Conservation (phyloP, 2,888 invertebrate species). For the Archips xylosteana region DNA sequence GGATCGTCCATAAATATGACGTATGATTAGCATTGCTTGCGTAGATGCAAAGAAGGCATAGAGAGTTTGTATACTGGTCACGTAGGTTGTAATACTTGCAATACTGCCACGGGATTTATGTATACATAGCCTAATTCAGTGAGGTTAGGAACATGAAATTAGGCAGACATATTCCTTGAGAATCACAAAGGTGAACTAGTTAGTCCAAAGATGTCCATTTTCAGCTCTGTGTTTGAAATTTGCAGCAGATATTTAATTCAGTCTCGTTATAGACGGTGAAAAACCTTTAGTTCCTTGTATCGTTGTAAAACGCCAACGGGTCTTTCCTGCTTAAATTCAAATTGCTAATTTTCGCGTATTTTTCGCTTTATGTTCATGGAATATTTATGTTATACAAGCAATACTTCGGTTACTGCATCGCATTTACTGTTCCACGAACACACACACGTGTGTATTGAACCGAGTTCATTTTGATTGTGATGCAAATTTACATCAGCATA, state of each 20-base stretch:
- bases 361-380: not conserved
- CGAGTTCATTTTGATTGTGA: not conserved
- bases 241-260: too few species aligned
- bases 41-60: constrained; percentile 57
- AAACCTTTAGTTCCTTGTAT: too few species aligned
- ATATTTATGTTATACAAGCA: not conserved
- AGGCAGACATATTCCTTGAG: too few species aligned
- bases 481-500: constrained; percentile 1
- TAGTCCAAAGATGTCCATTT: not conserved
- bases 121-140: too few species aligned
- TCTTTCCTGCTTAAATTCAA: not conserved
- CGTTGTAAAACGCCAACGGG: too few species aligned
- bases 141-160: too few species aligned
- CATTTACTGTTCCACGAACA: not conserved
- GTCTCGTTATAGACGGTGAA: too few species aligned
- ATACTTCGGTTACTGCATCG: not conserved
- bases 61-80: constrained; percentile 54
- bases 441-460: not conserved
- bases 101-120: constrained; percentile 39
- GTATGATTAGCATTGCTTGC: constrained; percentile 55
- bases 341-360: not conserved
- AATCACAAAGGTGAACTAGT: too few species aligned
- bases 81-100: constrained; percentile 56
- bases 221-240: not conserved
- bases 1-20: constrained; percentile 47